These are phyloP conservation scores for Eledone cirrhosa DNA, from an alignment of 2,888 invertebrate genomes.

Conservation along the genomic window DNA sequence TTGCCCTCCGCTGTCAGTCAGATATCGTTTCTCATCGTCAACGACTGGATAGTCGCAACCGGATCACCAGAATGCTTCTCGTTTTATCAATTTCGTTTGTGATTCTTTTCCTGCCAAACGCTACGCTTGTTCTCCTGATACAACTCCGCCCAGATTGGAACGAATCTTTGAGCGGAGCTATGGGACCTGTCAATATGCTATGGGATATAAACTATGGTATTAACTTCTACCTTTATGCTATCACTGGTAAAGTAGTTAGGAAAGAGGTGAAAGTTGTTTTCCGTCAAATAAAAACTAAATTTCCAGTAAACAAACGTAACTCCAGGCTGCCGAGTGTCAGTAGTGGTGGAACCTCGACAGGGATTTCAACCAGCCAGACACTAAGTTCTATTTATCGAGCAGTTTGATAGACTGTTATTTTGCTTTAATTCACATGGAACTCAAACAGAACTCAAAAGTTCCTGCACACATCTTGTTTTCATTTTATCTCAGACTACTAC, in stretches of 20 bases:
- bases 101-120: slow-evolving; percentile 36
- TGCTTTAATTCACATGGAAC: too few species aligned
- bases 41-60: slow-evolving; percentile 9
- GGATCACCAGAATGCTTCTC: slow-evolving; percentile 35
- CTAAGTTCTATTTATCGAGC: background rate
- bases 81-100: slow-evolving; percentile 35
- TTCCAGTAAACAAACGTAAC: background rate
- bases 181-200: slow-evolving; percentile 34
- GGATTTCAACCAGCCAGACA: background rate
- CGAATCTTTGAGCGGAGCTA: background rate
- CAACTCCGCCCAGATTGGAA: slow-evolving; percentile 34
- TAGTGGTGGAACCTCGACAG: background rate
- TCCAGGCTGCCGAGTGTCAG: background rate
- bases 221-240: slow-evolving; percentile 46
- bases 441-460: too few species aligned
- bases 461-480: too few species aligned
- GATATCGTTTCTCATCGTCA: background rate
- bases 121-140: slow-evolving; percentile 32
- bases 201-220: slow-evolving; percentile 43
- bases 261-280: slow-evolving; percentile 28
- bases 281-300: too few species aligned
- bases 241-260: slow-evolving; percentile 33
- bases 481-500: too few species aligned
- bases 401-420: too few species aligned
- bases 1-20: slow-evolving; percentile 29